Evolutionary conservation across 2,113 vertebrate species (phyloP), one percentile per base, ranked within the genome.

Genomic region (Halcyon senegalensis): DNA sequence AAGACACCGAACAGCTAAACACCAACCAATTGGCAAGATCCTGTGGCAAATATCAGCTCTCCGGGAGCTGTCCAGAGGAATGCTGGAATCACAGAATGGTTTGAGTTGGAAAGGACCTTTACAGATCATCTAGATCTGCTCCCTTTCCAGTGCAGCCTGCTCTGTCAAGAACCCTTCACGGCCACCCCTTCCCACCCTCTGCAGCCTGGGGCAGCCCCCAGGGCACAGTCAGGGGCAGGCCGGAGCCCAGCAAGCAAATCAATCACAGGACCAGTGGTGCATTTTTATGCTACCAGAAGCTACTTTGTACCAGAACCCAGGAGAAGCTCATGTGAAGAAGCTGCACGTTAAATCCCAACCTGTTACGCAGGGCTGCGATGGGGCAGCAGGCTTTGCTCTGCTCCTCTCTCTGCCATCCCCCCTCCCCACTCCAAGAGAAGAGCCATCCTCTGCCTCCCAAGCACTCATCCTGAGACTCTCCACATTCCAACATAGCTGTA

Each of bases 401-500:
- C 72, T 76, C 43, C 78, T 35, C 62, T 60, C 73, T 17, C 88
- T 85, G 76, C 56, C 80, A 35, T 27, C 58, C 67, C 39, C 41
- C 39, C 44, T 48, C n/a, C 69, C 69, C 48, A 50, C 87, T 93
- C 75, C 87, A 83, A 15, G 37, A 95, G 69, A 89, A 96, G 70
- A 92, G 85, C 83, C 88, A 88, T 74, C 56, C 76, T 80, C 92
- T 63, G 64, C 53, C 75, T 96, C 83, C 76, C 60, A 68, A 93
- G 53, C 87, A 74, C 90, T 95, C 94, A 75, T 70, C 73, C 84
- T 33, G 62, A 96, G 92, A 44, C 86, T 87, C 94, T 96, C 95
- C 86, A 84, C 86, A 66, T 75, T 70, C 35, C 69, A 77, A 64
- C 76, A 89, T 55, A 20, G 80, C 96, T 93, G 60, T 94, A 90